phyloP scores from a whole-genome alignment of 2,888 invertebrate genomes.

The Dinocampus coccinellae region DNA sequence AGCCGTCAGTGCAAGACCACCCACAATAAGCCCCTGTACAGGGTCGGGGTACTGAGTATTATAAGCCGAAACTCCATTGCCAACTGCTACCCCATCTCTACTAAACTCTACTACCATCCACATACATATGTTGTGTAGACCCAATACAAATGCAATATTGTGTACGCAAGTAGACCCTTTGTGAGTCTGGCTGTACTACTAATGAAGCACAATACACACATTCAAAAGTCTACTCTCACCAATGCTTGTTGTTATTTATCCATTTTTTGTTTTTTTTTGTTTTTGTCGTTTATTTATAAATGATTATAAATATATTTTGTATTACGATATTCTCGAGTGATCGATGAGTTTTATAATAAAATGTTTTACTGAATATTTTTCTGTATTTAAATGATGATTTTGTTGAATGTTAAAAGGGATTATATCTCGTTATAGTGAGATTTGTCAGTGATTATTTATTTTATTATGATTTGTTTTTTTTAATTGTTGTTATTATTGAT shows the following conservation, averaged over 20 bases:
- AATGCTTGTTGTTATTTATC: slow-evolving; percentile 19
- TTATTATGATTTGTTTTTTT: too few species aligned
- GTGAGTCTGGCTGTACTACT: slow-evolving; percentile 58
- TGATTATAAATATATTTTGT: too few species aligned
- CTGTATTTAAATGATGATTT: too few species aligned
- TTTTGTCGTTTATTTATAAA: background rate
- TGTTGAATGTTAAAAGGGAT: too few species aligned
- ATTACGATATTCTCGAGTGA: too few species aligned
- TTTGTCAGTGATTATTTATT: too few species aligned
- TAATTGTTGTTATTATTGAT: too few species aligned
- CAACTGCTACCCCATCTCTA: slow-evolving; percentile 9
- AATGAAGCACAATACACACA: slow-evolving; percentile 55
- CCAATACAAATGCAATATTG: slow-evolving; percentile 12
- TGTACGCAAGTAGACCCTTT: slow-evolving; percentile 47
- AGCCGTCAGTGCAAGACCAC: slow-evolving; percentile 22
- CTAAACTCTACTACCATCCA: background rate
- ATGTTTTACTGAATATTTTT: too few species aligned
- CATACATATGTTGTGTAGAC: slow-evolving; percentile 22
- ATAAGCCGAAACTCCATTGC: slow-evolving; percentile 34
- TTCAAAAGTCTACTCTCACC: slow-evolving; percentile 39
- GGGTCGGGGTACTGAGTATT: slow-evolving; percentile 18
- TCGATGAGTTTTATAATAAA: too few species aligned
- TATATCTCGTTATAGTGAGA: too few species aligned
- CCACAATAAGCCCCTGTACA: slow-evolving; percentile 23
- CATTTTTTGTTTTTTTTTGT: background rate